A percentile compares a stretch with the other conserved stretches of the same genome.
Conservation (phyloP, 2,113 vertebrate species). For the Rhineura floridana region DNA sequence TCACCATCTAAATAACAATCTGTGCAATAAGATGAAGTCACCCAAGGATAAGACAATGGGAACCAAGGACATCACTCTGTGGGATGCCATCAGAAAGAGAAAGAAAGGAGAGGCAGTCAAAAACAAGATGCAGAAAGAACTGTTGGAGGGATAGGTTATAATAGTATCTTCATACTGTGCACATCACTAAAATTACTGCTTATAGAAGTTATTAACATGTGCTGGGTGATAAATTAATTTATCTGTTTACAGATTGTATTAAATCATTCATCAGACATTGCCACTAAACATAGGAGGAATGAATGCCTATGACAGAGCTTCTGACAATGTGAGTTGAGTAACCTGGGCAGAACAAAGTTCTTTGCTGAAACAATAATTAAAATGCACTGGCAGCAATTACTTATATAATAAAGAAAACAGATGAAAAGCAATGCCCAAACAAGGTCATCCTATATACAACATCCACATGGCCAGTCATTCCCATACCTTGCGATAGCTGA, state of each 20-base stretch:
- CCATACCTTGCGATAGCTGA: not conserved
- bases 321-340: not conserved
- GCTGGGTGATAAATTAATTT: conserved; percentile 9
- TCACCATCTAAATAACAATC: conserved; percentile 10
- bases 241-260: conserved; percentile 8
- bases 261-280: conserved; percentile 11
- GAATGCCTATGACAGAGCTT: not conserved
- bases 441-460: not conserved
- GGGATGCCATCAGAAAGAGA: not conserved
- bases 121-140: not conserved
- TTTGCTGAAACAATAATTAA: conserved; percentile 15
- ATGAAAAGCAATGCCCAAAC: not conserved
- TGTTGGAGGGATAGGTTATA: not conserved
- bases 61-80: not conserved
- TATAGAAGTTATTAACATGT: not conserved
- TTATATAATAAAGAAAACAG: not conserved
- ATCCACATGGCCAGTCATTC: not conserved
- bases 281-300: not conserved
- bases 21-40: conserved; percentile 3
- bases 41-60: not conserved
- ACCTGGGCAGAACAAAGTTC: not conserved
- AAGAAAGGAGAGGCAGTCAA: not conserved
- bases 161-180: not conserved
- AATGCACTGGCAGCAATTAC: not conserved
- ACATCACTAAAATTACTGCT: not conserved